Evolutionary conservation across 92 coral and sea anemone species (phyloP), one percentile per base, ranked within the genome.

Genomic region (Galaxea fascicularis): DNA sequence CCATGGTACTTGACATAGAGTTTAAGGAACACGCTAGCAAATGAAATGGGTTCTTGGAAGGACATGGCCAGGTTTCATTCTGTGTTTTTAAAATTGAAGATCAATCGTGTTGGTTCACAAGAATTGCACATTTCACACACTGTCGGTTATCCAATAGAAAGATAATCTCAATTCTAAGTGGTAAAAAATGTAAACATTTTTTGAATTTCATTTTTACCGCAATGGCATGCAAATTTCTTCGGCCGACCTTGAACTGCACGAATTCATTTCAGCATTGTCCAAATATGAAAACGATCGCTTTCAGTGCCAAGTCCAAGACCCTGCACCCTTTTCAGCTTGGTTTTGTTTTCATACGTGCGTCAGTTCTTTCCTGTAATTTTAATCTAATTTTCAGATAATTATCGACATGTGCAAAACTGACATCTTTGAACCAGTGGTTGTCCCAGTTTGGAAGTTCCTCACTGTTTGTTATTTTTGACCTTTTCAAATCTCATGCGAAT

Each of bases 331-430:
- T 47, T 75, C 6, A 22, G 29, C 13, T 25, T 10, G 21, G n/a
- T 44, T 18, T 17, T 21, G 56, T 60, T 24, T 14, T n/a, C 13
- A 0, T 77, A n/a, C 59, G 71, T 77, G 59, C 54, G 39, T 77
- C 57, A 35, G 6, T 35, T 35, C 41, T 35, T 35, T 35, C 41
- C 22, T 14, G 24, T 41, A 25, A 45, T 77, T 26, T 39, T 62
- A 77, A 77, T 62, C 71, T 63, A 22, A 77, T 77, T 77, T 62
- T 0, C 56, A 15, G 22, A 41, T 62, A 2, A 16, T 31, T 41
- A 12, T 58, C 35, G 80, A 76, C 35, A 68, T 17, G 20, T 21
- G n/a, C 7, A 21, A 76, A 56, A 22, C 68, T 24, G 57, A 39
- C 60, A 77, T 77, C 71, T 65, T 44, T 17, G 25, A 22, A 31